phyloP scores from a whole-genome alignment of 2,113 vertebrate species.

The Phrynosoma blainvillii region DNA sequence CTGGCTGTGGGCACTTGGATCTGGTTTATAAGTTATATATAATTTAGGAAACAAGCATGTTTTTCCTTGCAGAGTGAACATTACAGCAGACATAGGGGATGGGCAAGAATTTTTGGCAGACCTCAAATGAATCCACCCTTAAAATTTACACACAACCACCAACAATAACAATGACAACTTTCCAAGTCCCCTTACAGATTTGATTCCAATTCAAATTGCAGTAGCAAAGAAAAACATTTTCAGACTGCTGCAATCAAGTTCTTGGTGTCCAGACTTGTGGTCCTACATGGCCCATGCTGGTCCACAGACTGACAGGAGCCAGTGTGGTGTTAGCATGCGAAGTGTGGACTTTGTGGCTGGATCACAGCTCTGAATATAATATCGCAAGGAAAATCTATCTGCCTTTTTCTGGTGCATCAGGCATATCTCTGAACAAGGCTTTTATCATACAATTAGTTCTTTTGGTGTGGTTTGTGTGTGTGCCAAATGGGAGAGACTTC shows the following conservation, averaged over 20 bases:
- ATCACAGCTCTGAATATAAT: neutral
- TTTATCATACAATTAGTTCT: too few species aligned
- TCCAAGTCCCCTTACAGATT: neutral
- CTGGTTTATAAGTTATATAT: constrained; percentile 10
- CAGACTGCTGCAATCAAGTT: neutral
- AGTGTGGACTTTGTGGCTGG: neutral
- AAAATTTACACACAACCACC: neutral
- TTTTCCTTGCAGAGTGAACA: neutral
- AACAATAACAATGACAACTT: neutral
- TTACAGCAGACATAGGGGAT: neutral
- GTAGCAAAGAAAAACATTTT: neutral
- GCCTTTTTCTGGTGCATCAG: neutral
- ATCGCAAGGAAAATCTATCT: neutral
- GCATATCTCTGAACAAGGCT: neutral
- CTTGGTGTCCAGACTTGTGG: neutral
- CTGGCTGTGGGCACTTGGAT: constrained; percentile 1
- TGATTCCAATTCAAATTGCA: neutral
- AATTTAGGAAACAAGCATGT: constrained; percentile 4
- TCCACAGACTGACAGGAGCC: neutral
- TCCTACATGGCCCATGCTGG: neutral
- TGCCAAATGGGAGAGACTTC: neutral
- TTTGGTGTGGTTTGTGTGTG: neutral
- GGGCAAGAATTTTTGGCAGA: neutral
- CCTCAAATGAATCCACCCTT: neutral
- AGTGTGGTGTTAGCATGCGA: neutral